Conservation (phyloP, 2,888 invertebrate genomes). For the Syrphus vitripennis region DNA sequence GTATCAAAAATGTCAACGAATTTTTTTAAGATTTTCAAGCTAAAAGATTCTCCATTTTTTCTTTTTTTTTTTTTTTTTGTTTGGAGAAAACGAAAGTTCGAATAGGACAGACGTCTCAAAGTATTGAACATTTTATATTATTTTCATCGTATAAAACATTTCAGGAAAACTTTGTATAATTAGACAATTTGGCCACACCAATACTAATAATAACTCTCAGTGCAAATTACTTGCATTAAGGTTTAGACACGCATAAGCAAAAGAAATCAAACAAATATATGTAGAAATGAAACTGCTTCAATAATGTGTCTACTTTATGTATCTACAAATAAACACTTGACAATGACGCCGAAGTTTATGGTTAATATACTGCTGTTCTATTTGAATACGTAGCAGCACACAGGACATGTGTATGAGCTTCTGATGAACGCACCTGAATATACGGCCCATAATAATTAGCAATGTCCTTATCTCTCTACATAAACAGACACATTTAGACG, state of each 20-base stretch:
- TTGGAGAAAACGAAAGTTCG: too few species aligned
- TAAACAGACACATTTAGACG: neutral
- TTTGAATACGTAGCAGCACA: neutral
- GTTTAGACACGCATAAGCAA: neutral
- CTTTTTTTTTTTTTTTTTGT: too few species aligned
- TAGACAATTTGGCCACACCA: too few species aligned
- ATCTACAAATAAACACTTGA: conserved; percentile 25
- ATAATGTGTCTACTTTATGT: conserved; percentile 22
- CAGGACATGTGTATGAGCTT: conserved; percentile 26
- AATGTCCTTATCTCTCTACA: neutral
- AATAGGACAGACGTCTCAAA: too few species aligned
- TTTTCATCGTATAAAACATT: too few species aligned
- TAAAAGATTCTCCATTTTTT: too few species aligned
- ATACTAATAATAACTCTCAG: neutral
- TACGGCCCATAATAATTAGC: neutral
- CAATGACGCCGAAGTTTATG: neutral
- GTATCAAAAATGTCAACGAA: too few species aligned
- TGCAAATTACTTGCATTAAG: conserved; percentile 14
- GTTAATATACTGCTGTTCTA: neutral
- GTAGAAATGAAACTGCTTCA: neutral
- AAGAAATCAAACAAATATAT: too few species aligned
- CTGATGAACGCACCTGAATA: conserved; percentile 26
- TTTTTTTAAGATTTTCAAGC: too few species aligned
- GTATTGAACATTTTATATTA: too few species aligned
- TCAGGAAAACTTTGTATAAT: too few species aligned